Conservation (phyloP, 2,888 invertebrate genomes). For the Petrolisthes manimaculis region DNA sequence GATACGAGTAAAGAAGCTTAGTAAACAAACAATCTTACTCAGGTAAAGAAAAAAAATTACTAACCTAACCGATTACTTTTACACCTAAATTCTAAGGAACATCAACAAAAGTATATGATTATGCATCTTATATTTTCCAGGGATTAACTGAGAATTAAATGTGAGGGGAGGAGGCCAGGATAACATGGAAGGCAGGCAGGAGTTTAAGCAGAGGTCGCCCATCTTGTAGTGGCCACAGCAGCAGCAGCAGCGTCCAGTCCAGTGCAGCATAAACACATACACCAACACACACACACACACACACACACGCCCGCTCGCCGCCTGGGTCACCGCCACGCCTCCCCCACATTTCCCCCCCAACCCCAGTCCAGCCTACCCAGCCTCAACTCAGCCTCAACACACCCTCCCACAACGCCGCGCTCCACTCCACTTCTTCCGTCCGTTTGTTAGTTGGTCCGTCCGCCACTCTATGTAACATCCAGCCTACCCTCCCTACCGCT, state of each 20-base stretch:
- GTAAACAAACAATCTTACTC: no score
- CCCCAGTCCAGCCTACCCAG: background rate
- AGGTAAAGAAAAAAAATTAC: no score
- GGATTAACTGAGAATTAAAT: no score
- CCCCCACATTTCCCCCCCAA: background rate
- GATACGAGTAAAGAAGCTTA: no score
- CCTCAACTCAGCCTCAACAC: background rate
- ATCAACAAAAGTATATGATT: no score
- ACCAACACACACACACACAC: background rate
- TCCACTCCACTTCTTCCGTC: background rate
- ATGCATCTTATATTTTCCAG: no score
- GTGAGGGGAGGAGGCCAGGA: no score
- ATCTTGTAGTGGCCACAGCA: background rate
- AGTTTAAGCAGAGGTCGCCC: background rate
- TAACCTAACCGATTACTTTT: no score
- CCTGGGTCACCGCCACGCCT: background rate
- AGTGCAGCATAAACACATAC: background rate
- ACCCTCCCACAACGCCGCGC: background rate
- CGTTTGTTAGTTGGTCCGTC: background rate
- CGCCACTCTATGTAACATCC: no score
- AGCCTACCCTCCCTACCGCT: no score
- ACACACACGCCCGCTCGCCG: background rate
- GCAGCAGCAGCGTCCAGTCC: background rate
- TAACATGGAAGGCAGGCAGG: no score
- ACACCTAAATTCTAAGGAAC: no score